Base-by-base conservation (phyloP, 1,140 invertebrate species). In the Aphaenogaster floridana region DNA sequence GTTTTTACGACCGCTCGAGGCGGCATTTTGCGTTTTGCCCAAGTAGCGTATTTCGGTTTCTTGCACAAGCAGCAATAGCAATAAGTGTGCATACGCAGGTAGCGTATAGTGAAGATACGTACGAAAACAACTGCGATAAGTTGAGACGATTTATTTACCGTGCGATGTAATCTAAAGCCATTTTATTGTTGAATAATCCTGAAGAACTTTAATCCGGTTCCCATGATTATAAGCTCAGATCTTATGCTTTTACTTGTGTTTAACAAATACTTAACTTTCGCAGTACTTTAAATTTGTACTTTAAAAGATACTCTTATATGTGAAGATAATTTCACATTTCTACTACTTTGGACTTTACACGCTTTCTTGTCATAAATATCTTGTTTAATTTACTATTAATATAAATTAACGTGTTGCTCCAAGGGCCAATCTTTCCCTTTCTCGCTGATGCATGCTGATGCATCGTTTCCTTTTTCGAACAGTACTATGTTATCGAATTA, bases 1-100 rank as follows among this genome's bases (percentile, higher is more conserved):
- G 69, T 84, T 84, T 84, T 84, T 84, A 84, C 69, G 69, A 74
- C 36, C n/a, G 80, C 78, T 17, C 15, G 78, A 42, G 7, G 63
- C 42, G 69, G 42, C 54, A 42, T 83, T 83, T 48, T 81, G 66
- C 42, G 80, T 74, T 76, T 63, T 42, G 68, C 39, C n/a, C 69
- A 61, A 76, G 54, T 84, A 61, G 54, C 69, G 57, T 48, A 83
- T 84, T 84, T 83, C 54, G 80, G 39, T 21, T 83, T 74, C 54
- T 84, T 48, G 42, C 54, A 36, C 45, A 21, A 74, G 9, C 4
- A 59, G 54, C 52, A 57, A 57, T 11, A 45, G 21, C 54, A 76
- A 76, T 84, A 76, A 76, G 54, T 57, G 17, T 21, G 50, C 21
- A 45, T 71, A 71, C 21, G 69, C 69, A 63, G 15, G 11, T 76